Conservation (phyloP, 1,140 invertebrate genomes). For the Drosophila pruinosa region DNA sequence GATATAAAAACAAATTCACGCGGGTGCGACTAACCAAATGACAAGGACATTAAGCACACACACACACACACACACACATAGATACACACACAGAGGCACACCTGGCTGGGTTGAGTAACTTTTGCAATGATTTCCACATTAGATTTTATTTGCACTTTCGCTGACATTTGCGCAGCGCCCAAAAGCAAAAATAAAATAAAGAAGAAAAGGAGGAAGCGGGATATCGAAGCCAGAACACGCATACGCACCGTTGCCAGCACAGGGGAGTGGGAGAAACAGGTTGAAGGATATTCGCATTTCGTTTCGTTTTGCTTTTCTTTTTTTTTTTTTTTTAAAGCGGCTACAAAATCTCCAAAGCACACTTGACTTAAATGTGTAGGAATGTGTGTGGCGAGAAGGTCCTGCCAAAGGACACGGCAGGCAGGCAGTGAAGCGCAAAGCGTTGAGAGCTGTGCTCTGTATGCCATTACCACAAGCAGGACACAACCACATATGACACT, state of each 20-base stretch:
- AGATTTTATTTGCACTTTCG: slow-evolving; percentile 80
- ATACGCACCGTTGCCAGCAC: slow-evolving; percentile 11
- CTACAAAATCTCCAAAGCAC: slow-evolving; percentile 78
- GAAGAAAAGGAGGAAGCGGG: neutral
- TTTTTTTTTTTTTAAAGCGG: slow-evolving; percentile 55
- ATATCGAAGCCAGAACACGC: slow-evolving; percentile 9
- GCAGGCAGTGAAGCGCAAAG: slow-evolving; percentile 35
- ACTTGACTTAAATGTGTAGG: slow-evolving; percentile 76
- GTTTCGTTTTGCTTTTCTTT: neutral
- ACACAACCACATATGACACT: slow-evolving; percentile 73
- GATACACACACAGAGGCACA: slow-evolving; percentile 16
- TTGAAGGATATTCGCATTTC: slow-evolving; percentile 3
- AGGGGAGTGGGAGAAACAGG: slow-evolving; percentile 2
- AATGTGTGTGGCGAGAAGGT: slow-evolving; percentile 17
- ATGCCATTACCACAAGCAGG: slow-evolving; percentile 36
- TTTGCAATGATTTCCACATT: slow-evolving; percentile 78
- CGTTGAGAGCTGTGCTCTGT: slow-evolving; percentile 10
- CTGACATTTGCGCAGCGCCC: slow-evolving; percentile 71
- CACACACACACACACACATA: slow-evolving; percentile 24
- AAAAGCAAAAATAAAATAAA: slow-evolving; percentile 35
- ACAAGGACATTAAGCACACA: slow-evolving; percentile 66
- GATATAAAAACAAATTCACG: slow-evolving; percentile 78
- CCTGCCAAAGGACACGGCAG: neutral
- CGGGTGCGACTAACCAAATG: slow-evolving; percentile 78
- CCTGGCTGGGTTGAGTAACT: slow-evolving; percentile 26